Percentiles rank a stretch among this genome's conserved stretches.
Conservation (phyloP, 2,797 vertebrate genomes). For the Sandelia bainsii region DNA sequence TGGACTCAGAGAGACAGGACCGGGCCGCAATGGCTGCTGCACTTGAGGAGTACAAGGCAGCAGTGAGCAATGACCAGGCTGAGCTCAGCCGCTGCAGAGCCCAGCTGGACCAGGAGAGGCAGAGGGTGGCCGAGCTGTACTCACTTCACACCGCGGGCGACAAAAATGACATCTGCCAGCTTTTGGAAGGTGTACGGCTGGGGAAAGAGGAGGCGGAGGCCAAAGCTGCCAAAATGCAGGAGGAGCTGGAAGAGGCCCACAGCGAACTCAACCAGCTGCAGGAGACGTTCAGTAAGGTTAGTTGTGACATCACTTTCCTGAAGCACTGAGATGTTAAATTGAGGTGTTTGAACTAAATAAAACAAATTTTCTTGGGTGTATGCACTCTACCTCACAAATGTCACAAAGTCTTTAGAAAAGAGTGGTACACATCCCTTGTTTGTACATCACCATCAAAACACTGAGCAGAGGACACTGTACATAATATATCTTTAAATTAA, state of each 20-base stretch:
- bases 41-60: conserved; percentile 91
- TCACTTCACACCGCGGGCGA: conserved; percentile 94
- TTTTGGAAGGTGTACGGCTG: conserved; percentile 91
- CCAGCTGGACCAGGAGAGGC: conserved; percentile 95
- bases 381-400: not conserved
- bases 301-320: conserved; percentile 16
- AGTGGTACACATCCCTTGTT: not conserved
- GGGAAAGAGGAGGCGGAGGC: conserved; percentile 95
- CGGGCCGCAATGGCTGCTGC: conserved; percentile 85
- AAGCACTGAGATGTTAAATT: conserved; percentile 14
- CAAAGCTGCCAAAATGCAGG: conserved; percentile 88
- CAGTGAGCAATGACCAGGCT: conserved; percentile 89
- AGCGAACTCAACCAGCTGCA: conserved; percentile 89
- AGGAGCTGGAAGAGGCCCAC: conserved; percentile 91
- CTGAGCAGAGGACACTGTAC: not conserved
- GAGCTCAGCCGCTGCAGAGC: conserved; percentile 91
- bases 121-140: conserved; percentile 93
- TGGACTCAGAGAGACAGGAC: conserved; percentile 93
- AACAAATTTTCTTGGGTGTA: conserved; percentile 3
- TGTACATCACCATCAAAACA: not conserved
- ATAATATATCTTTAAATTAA: not conserved
- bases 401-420: not conserved
- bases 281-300: conserved; percentile 92
- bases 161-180: conserved; percentile 93
- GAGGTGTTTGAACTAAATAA: conserved; percentile 31